Percentiles rank a stretch among this genome's conserved stretches.
Conservation (phyloP, 2,888 invertebrate genomes). For the Drosophila atripex region DNA sequence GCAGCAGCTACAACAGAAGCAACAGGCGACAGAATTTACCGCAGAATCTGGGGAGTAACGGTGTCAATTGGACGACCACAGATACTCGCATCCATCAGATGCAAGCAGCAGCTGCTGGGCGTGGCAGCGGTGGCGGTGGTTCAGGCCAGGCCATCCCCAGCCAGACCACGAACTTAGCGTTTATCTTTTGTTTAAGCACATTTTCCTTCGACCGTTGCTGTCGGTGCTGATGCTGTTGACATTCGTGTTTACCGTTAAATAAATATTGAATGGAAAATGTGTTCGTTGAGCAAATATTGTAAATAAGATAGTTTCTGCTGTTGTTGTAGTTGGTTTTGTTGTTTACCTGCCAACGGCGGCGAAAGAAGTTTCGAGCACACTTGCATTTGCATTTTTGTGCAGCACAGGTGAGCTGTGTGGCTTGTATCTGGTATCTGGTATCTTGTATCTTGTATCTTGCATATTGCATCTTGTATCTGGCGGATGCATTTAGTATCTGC, state of each 20-base stretch:
- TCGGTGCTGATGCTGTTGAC: constrained; percentile 47
- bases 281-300: constrained; percentile 77
- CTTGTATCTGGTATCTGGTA: constrained; percentile 1
- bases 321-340: constrained; percentile 39
- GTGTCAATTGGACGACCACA: constrained; percentile 67
- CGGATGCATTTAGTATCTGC: constrained; percentile 27
- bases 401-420: constrained; percentile 48
- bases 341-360: constrained; percentile 35
- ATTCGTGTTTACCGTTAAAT: constrained; percentile 71
- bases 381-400: constrained; percentile 44
- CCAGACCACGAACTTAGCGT: constrained; percentile 42
- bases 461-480: constrained; percentile 17
- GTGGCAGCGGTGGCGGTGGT: constrained; percentile 46
- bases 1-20: constrained; percentile 9
- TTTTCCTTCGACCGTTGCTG: constrained; percentile 42
- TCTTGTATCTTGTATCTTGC: background rate
- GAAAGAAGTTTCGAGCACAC: constrained; percentile 36
- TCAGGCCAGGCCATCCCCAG: constrained; percentile 1
- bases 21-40: constrained; percentile 28
- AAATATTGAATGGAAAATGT: constrained; percentile 73
- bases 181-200: constrained; percentile 65
- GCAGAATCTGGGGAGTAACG: constrained; percentile 58
- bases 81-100: constrained; percentile 38
- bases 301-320: constrained; percentile 70
- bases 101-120: constrained; percentile 47